Percentiles rank a stretch among this genome's conserved stretches.
These are phyloP conservation scores for Coptotermes formosanus DNA, from an alignment of 1,140 invertebrate genomes.

Conservation along the genomic window DNA sequence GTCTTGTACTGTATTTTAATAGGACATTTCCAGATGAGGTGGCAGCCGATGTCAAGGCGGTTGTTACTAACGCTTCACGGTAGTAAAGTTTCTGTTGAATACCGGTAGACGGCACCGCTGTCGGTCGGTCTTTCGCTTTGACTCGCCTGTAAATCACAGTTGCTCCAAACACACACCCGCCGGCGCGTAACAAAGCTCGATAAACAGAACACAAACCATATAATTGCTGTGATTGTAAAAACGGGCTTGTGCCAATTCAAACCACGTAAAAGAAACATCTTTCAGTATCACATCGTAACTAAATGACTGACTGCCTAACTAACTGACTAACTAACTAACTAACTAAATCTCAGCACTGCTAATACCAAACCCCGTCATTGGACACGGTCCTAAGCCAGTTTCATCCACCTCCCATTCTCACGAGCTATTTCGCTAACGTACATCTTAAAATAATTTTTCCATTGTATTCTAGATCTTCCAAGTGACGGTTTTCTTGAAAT, in stretches of 20 bases:
- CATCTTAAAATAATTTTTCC: no score
- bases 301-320: no score
- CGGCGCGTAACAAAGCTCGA: neutral
- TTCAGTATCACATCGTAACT: neutral
- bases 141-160: neutral
- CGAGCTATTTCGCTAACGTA: no score
- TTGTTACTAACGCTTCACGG: neutral
- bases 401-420: no score
- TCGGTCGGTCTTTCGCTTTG: neutral
- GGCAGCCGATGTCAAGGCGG: neutral
- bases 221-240: neutral
- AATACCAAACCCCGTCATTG: no score
- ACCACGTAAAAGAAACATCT: conserved; percentile 2
- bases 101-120: neutral
- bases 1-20: neutral
- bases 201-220: neutral
- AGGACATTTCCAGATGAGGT: neutral
- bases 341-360: no score
- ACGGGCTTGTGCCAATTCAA: neutral
- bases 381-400: no score
- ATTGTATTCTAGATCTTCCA: no score
- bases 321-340: no score
- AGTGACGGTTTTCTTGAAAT: no score
- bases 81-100: neutral
- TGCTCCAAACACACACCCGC: neutral